Evolutionary conservation across 2,888 invertebrate species (phyloP), one percentile per base, ranked within the genome.

Genomic region (Nezara viridula): DNA sequence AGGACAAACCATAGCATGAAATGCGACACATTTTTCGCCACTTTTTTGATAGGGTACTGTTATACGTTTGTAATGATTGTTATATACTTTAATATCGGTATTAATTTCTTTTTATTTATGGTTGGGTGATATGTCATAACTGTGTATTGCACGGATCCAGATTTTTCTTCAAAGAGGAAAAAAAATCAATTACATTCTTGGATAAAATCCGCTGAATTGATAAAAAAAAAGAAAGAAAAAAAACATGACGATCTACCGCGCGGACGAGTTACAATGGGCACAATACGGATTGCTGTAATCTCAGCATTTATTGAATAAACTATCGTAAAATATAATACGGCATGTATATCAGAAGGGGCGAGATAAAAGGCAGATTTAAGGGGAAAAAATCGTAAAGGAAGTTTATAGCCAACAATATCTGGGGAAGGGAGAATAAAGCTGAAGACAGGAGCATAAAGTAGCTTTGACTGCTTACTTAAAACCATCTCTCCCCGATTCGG

Each of bases 311-410:
- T 60, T 60, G 60, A 60, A 60, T 60, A 60, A 60, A 60, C 27
- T 27, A 27, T 60, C 60, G 60, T 60, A 60, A 60, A 60, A 27
- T 60, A 60, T 27, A 60, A 60, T 60, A 60, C 60, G 60, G 60
- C 60, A 60, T 60, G 60, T 60, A 60, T 60, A 60, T 60, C 60
- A 60, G 60, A 60, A 60, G 60, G 14, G 2, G n/a, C 12, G 27
- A 60, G 60, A 60, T 60, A 60, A 60, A 60, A 60, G 60, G 60
- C 60, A 60, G 60, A 60, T 60, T 60, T 60, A 60, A 60, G 27
- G 60, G 60, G 60, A 60, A 60, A 60, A 60, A 60, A 60, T 60
- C 60, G 60, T 60, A 60, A 60, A 60, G 60, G n/a, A 60, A 60
- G 12, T 60, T 60, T 60, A 60, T 60, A 27, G 60, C 27, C 60